Evolutionary conservation across 2,113 vertebrate genomes (phyloP).

Genomic region (Progne subis): DNA sequence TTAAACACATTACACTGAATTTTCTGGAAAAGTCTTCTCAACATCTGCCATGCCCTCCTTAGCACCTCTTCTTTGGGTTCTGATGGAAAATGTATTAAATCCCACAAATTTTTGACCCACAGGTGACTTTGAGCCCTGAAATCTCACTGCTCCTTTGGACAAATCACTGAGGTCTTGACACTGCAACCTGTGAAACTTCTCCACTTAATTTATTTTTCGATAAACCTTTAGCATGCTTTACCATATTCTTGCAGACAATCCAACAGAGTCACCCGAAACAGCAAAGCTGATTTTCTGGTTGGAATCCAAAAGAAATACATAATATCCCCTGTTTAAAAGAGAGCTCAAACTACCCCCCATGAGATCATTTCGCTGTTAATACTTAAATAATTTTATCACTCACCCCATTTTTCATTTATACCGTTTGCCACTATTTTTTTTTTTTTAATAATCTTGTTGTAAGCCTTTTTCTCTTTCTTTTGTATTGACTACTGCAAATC

Average conservation of each 20-base stretch:
- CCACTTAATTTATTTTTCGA: not conserved
- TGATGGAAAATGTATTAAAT: not conserved
- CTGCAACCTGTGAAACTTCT: not conserved
- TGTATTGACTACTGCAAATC: not conserved
- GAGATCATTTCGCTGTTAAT: not conserved
- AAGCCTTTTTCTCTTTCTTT: not conserved
- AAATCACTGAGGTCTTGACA: not conserved
- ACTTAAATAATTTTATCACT: not conserved
- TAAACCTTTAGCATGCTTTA: not conserved
- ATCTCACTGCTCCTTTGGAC: not conserved
- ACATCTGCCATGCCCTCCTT: not conserved
- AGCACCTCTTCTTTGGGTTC: not conserved
- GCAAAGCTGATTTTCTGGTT: not conserved
- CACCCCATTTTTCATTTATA: not conserved
- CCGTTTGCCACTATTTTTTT: not conserved
- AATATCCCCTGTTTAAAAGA: not conserved
- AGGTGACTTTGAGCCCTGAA: not conserved
- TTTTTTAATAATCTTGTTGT: conserved; percentile 3
- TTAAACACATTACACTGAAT: not conserved
- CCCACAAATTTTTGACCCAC: not conserved
- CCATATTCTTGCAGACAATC: not conserved
- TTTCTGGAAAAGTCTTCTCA: not conserved
- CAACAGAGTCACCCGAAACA: not conserved
- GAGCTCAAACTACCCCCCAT: not conserved
- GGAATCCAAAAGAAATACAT: not conserved